phyloP scores from a whole-genome alignment of 1,140 invertebrate species.

The Hyles euphorbiae region DNA sequence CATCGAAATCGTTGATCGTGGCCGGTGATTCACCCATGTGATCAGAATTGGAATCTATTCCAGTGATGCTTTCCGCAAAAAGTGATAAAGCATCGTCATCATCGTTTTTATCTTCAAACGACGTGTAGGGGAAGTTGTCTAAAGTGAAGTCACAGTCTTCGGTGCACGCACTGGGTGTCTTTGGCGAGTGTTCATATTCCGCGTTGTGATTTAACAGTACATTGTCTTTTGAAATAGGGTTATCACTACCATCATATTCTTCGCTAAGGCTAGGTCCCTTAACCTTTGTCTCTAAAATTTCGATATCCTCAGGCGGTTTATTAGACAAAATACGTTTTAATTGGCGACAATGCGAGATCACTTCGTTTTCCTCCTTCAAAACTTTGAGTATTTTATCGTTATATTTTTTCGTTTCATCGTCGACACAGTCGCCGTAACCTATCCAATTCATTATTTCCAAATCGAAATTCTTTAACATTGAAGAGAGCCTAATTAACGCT shows the following conservation, averaged over 20 bases:
- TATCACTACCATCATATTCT: not conserved
- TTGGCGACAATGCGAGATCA: slow-evolving; percentile 23
- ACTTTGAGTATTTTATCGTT: slow-evolving; percentile 28
- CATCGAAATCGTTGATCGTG: slow-evolving; percentile 18
- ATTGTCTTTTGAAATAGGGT: not conserved
- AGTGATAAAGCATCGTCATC: slow-evolving; percentile 59
- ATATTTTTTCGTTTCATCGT: slow-evolving; percentile 12
- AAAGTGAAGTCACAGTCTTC: not conserved
- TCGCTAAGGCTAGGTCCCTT: not conserved
- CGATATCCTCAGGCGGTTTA: slow-evolving; percentile 1
- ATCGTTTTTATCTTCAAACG: slow-evolving; percentile 21
- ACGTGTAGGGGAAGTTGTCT: too few relatives aligned
- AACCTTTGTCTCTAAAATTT: slow-evolving; percentile 3
- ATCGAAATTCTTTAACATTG: slow-evolving; percentile 35
- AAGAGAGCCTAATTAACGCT: slow-evolving; percentile 28
- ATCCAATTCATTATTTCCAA: slow-evolving; percentile 41
- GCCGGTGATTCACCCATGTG: slow-evolving; percentile 11
- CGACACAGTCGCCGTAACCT: slow-evolving; percentile 17
- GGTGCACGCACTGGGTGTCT: not conserved
- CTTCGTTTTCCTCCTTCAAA: slow-evolving; percentile 32
- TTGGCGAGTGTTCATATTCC: not conserved
- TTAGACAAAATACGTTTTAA: slow-evolving; percentile 15
- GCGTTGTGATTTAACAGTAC: not conserved
- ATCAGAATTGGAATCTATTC: slow-evolving; percentile 24
- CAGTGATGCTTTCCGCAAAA: slow-evolving; percentile 56